phyloP scores from a whole-genome alignment of 1,140 invertebrate genomes.

The Globodera rostochiensis region DNA sequence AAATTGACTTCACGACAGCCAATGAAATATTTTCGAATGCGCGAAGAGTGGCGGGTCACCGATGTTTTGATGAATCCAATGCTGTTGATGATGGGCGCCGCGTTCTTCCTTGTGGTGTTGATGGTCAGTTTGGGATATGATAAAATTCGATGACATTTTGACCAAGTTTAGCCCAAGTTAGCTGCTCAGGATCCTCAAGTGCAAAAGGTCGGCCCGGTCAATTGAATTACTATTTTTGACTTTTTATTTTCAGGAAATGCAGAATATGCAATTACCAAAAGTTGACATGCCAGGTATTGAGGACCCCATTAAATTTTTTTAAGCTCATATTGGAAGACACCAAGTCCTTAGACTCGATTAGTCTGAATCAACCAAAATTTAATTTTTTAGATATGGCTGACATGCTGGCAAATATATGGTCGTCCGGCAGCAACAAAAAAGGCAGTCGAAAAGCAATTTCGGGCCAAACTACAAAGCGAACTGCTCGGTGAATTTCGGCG shows the following conservation, averaged over 20 bases:
- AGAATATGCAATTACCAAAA: constrained; percentile 53
- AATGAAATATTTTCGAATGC: constrained; percentile 58
- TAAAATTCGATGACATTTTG: constrained; percentile 52
- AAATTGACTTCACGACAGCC: constrained; percentile 58
- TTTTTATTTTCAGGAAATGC: constrained; percentile 46
- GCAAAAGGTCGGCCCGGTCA: constrained; percentile 58
- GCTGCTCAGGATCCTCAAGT: constrained; percentile 69
- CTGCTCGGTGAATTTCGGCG: neutral
- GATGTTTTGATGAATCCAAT: constrained; percentile 66
- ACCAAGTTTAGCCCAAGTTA: constrained; percentile 66
- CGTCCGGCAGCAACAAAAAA: constrained; percentile 10
- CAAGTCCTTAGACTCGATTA: neutral
- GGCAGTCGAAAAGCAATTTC: constrained; percentile 7
- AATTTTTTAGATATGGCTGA: constrained; percentile 45
- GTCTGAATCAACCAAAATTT: neutral
- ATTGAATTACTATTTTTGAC: constrained; percentile 3
- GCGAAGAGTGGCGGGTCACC: constrained; percentile 64
- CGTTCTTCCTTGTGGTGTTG: constrained; percentile 67
- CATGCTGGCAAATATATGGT: constrained; percentile 41
- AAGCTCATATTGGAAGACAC: too few relatives aligned
- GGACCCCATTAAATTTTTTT: neutral
- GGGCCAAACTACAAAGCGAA: neutral
- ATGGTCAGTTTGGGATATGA: constrained; percentile 67
- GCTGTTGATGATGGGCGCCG: constrained; percentile 68
- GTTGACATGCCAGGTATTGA: constrained; percentile 45